Evolutionary conservation across 2,888 invertebrate genomes (phyloP), one percentile per base, ranked within the genome.

Genomic region (Furcula furcula): DNA sequence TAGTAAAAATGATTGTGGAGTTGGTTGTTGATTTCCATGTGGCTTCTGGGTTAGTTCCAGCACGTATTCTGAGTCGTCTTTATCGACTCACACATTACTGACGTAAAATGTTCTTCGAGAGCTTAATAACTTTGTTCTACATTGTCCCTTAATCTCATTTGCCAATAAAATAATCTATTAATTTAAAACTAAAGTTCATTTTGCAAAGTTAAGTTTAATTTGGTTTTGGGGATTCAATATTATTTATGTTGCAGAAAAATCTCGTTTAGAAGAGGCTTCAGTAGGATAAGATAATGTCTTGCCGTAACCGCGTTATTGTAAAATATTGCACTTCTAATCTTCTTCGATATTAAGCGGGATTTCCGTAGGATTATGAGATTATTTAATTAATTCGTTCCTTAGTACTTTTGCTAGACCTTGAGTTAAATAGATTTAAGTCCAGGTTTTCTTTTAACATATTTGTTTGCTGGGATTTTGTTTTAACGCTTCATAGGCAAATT

Each of bases 271-370:
- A 40, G 7, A 25, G 23, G 9, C 13, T 18, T 27, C 16, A 12
- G 22, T 23, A 41, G 29, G 33, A 28, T 32, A 41, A 31, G 33
- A 28, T 32, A 20, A 37, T 34, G 31, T 42, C 29, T 47, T 52
- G 31, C 15, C 38, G 31, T 34, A 46, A 16, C 36, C 37, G 26
- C 31, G 29, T 49, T 50, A 44, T 29, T 46, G 36, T 54, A 48
- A 62, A 58, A 55, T 64, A 63, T 52, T 35, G 50, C 34, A 33
- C 36, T 38, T 50, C 36, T 46, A 40, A 45, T 49, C 38, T 38
- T n/a, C n/a, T n/a, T n/a, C n/a, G 46, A 50, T 59, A 58, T 56
- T 53, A 53, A 51, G 49, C 35, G 36, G 39, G 50, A 54, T 55
- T 48, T 37, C 29, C 34, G 19, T 27, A 32, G 58, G 49, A 56